A percentile compares a stretch with the other conserved stretches of the same genome.
Evolutionary conservation across 2,797 vertebrate genomes (phyloP).

Genomic region (Lepilemur septentrionalis): DNA sequence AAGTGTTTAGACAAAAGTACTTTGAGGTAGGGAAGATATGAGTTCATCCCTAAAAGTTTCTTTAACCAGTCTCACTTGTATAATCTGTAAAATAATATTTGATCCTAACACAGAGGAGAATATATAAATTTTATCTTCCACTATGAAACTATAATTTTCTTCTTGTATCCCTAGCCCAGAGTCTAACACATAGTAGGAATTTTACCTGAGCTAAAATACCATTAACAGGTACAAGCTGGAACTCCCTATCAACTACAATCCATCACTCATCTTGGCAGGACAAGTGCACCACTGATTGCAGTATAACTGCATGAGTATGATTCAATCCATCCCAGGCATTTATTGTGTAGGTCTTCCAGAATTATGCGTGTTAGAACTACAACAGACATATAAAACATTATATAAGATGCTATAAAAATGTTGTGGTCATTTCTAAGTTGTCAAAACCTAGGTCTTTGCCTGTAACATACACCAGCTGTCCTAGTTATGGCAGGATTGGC

Average conservation of each 20-base stretch:
- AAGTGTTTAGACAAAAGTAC: background rate
- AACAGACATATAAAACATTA: background rate
- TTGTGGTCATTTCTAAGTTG: background rate
- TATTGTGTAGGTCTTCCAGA: background rate
- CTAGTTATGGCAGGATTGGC: background rate
- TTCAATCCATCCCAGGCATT: background rate
- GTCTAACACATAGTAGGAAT: background rate
- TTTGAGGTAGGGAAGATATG: background rate
- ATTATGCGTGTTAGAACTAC: background rate
- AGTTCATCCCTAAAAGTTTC: background rate
- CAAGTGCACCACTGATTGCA: background rate
- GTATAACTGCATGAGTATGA: background rate
- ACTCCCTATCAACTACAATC: background rate
- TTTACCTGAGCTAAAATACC: constrained; percentile 37
- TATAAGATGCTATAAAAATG: background rate
- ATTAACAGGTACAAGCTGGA: background rate
- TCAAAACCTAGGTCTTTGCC: background rate
- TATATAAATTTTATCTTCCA: background rate
- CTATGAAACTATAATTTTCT: background rate
- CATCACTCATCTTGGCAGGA: background rate
- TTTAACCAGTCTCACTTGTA: background rate
- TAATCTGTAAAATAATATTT: background rate
- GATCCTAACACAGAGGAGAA: background rate
- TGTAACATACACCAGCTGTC: background rate
- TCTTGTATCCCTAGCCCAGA: background rate